phyloP scores from a whole-genome alignment of 2,797 vertebrate species.

The Parotocinclus haroldoi region DNA sequence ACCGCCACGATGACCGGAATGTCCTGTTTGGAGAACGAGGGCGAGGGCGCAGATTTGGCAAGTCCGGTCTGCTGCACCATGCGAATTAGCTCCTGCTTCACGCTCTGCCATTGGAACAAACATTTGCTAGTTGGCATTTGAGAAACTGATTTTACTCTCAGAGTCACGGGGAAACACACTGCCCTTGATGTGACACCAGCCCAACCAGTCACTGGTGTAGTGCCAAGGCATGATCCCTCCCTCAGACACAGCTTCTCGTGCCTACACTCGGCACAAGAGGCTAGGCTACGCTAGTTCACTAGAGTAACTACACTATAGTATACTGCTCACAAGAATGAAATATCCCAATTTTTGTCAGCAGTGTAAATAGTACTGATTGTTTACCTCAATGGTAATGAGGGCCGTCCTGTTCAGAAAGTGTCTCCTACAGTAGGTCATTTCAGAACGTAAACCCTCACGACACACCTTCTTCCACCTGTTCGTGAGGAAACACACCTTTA shows the following conservation, averaged over 20 bases:
- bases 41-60: conserved; percentile 36
- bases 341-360: too few relatives aligned
- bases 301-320: too few relatives aligned
- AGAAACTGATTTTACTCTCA: too few relatives aligned
- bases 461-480: conserved; percentile 83
- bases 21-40: conserved; percentile 71
- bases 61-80: conserved; percentile 92
- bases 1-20: conserved; percentile 84
- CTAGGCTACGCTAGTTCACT: too few relatives aligned
- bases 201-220: too few relatives aligned
- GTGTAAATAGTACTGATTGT: too few relatives aligned
- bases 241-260: too few relatives aligned
- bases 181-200: too few relatives aligned
- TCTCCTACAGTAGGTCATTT: conserved; percentile 84
- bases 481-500: neutral
- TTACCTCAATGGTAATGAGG: conserved; percentile 89
- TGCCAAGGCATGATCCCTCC: too few relatives aligned
- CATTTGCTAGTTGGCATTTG: neutral
- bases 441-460: conserved; percentile 77
- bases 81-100: conserved; percentile 86
- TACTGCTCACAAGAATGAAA: too few relatives aligned
- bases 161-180: too few relatives aligned
- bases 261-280: too few relatives aligned
- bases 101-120: conserved; percentile 68
- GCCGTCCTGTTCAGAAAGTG: conserved; percentile 91